phyloP scores from a whole-genome alignment of 2,797 vertebrate genomes.

The Chaunax sp. region DNA sequence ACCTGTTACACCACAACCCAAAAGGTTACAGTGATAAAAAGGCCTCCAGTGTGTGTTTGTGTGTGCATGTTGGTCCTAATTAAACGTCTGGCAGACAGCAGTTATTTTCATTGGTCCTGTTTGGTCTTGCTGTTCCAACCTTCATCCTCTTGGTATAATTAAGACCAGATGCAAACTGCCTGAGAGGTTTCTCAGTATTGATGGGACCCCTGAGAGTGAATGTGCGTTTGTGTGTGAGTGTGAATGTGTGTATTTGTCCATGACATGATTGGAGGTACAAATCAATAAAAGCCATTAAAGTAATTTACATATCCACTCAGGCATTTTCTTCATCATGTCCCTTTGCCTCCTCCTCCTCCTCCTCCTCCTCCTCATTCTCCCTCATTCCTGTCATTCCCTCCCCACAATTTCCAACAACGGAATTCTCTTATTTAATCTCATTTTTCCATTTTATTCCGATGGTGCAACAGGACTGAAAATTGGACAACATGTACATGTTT shows the following conservation, averaged over 20 bases:
- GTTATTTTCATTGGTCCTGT: constrained; percentile 52
- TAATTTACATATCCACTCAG: constrained; percentile 30
- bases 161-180: constrained; percentile 69
- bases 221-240: constrained; percentile 8
- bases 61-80: constrained; percentile 51
- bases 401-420: constrained; percentile 12
- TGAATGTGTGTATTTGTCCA: constrained; percentile 15
- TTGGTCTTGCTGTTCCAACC: constrained; percentile 48
- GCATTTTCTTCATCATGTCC: constrained; percentile 8
- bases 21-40: constrained; percentile 40
- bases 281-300: constrained; percentile 56
- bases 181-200: constrained; percentile 57
- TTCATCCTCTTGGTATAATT: constrained; percentile 57
- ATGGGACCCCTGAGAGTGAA: constrained; percentile 44
- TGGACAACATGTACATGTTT: neutral
- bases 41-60: neutral
- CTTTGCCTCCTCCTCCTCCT: neutral
- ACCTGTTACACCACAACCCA: constrained; percentile 1
- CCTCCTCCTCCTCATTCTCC: neutral
- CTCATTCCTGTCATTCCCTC: constrained; percentile 2
- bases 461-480: constrained; percentile 11
- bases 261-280: constrained; percentile 29
- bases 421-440: constrained; percentile 10
- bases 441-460: neutral
- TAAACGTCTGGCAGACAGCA: constrained; percentile 46